phyloP scores from a whole-genome alignment of 2,113 vertebrate genomes.

The Lampris incognitus region DNA sequence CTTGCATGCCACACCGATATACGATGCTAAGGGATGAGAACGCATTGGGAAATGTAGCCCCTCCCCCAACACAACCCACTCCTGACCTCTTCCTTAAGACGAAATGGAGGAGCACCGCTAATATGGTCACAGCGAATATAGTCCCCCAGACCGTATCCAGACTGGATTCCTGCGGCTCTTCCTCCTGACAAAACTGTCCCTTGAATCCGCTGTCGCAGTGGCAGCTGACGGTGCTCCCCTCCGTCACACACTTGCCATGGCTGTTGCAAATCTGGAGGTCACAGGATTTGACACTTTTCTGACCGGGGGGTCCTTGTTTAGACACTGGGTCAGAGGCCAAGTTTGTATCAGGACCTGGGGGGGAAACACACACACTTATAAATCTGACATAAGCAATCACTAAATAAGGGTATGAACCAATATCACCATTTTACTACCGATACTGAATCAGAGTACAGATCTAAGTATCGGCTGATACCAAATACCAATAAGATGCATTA shows the following conservation, averaged over 20 bases:
- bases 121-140: conserved; percentile 20
- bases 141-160: conserved; percentile 54
- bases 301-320: not conserved
- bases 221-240: conserved; percentile 75
- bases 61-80: too few relatives aligned
- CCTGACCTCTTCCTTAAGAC: conserved; percentile 46
- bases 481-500: too few relatives aligned
- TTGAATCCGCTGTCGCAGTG: conserved; percentile 81
- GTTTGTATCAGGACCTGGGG: conserved; percentile 51
- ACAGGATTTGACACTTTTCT: conserved; percentile 72
- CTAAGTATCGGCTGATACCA: too few relatives aligned
- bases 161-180: conserved; percentile 22
- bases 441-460: too few relatives aligned
- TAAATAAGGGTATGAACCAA: too few relatives aligned
- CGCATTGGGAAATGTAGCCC: too few relatives aligned
- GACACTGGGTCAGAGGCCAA: not conserved
- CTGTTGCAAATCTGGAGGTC: conserved; percentile 78
- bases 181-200: conserved; percentile 85
- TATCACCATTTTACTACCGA: too few relatives aligned
- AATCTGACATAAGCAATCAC: too few relatives aligned
- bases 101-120: not conserved
- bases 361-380: not conserved
- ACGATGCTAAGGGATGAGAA: too few relatives aligned
- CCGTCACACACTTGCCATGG: conserved; percentile 79
- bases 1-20: too few relatives aligned